These are phyloP conservation scores for Plutomurus gul DNA, from an alignment of 1,140 invertebrate species.

Conservation along the genomic window DNA sequence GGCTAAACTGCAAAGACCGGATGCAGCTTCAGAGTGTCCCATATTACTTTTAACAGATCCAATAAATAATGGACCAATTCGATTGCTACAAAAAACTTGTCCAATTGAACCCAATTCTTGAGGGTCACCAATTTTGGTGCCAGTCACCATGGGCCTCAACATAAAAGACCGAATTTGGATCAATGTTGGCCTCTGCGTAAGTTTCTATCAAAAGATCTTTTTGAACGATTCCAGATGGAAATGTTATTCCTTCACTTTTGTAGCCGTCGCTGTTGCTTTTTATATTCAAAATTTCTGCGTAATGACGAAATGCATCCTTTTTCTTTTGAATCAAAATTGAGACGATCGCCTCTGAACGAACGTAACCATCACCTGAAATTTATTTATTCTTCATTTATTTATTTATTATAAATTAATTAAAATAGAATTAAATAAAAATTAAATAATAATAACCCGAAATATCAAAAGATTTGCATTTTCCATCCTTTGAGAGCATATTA, in stretches of 20 bases:
- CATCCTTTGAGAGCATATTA: slow-evolving; percentile 85
- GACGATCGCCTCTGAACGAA: slow-evolving; percentile 84
- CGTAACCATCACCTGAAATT: slow-evolving; percentile 77
- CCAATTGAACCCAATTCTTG: slow-evolving; percentile 67
- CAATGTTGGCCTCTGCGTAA: slow-evolving; percentile 79
- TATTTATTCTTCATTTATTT: not conserved
- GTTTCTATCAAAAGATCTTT: slow-evolving; percentile 81
- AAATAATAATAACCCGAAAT: slow-evolving; percentile 72
- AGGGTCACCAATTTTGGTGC: slow-evolving; percentile 25
- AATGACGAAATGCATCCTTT: slow-evolving; percentile 74
- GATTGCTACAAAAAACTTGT: slow-evolving; percentile 72
- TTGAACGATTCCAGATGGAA: slow-evolving; percentile 84
- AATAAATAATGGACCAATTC: slow-evolving; percentile 70
- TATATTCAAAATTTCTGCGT: slow-evolving; percentile 82
- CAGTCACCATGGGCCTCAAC: slow-evolving; percentile 94
- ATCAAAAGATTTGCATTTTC: slow-evolving; percentile 92
- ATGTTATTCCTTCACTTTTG: slow-evolving; percentile 89
- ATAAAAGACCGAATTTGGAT: slow-evolving; percentile 79
- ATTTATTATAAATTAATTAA: not conserved
- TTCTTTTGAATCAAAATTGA: slow-evolving; percentile 80
- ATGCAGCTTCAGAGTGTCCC: slow-evolving; percentile 89
- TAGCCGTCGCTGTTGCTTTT: slow-evolving; percentile 86
- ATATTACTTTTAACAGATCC: slow-evolving; percentile 93
- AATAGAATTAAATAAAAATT: slow-evolving; percentile 45
- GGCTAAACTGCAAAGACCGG: slow-evolving; percentile 77